Conservation (phyloP, 2,113 vertebrate species). For the Chlamydotis undulata region DNA sequence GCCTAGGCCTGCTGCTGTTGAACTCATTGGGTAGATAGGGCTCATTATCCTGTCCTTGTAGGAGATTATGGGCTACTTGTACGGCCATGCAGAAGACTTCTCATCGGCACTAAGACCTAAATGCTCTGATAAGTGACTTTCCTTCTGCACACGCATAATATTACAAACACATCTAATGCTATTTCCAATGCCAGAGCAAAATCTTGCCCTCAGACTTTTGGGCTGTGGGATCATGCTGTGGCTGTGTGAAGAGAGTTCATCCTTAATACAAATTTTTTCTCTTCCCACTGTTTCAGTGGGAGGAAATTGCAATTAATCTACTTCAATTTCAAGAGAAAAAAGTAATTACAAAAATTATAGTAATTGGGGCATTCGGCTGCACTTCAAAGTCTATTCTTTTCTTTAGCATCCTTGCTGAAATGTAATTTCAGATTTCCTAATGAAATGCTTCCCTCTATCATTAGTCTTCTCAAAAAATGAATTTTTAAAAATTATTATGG, state of each 20-base stretch:
- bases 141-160: background rate
- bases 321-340: conserved; percentile 14
- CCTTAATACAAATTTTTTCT: background rate
- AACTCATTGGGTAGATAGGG: background rate
- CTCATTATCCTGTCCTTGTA: background rate
- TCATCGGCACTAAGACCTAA: background rate
- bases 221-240: background rate
- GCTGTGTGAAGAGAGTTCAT: background rate
- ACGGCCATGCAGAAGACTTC: background rate
- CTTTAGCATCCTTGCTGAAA: conserved; percentile 6
- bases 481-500: background rate
- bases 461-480: background rate
- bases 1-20: background rate
- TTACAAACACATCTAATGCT: background rate
- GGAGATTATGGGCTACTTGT: background rate
- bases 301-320: conserved; percentile 11
- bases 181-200: background rate
- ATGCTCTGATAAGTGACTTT: background rate
- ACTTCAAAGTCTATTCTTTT: conserved; percentile 24
- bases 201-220: background rate
- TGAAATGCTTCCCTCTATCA: background rate
- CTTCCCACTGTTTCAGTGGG: background rate
- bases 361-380: conserved; percentile 8
- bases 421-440: background rate
- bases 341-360: conserved; percentile 14